phyloP scores from a whole-genome alignment of 92 coral and sea anemone species.

The Palythoa caribaeorum region DNA sequence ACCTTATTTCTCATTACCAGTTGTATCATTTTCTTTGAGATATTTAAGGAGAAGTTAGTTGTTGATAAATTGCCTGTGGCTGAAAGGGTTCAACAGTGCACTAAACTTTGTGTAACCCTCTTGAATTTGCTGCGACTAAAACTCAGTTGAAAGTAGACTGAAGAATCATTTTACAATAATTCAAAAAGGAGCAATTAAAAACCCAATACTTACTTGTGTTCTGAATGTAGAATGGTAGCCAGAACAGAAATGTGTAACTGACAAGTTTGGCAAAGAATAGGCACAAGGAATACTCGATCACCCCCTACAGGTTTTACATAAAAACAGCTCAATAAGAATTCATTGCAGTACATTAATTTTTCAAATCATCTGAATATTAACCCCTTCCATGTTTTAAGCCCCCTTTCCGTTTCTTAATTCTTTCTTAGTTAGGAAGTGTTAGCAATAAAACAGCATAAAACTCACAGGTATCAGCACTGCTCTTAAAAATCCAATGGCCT shows the following conservation, averaged over 20 bases:
- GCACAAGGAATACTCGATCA: slow-evolving; percentile 91
- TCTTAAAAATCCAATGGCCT: slow-evolving; percentile 80
- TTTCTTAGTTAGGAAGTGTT: not conserved
- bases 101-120: not conserved
- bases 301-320: slow-evolving; percentile 72
- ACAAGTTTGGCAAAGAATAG: slow-evolving; percentile 98
- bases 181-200: not conserved
- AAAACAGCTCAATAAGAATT: not conserved
- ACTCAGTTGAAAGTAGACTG: not conserved
- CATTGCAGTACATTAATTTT: not conserved
- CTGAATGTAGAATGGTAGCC: slow-evolving; percentile 94
- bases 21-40: no score
- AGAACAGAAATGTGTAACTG: slow-evolving; percentile 95
- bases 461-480: slow-evolving; percentile 95
- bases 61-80: no score
- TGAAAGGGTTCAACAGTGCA: not conserved
- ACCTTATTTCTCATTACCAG: no score
- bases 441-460: not conserved
- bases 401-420: not conserved
- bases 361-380: not conserved
- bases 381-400: not conserved
- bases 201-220: slow-evolving; percentile 67
- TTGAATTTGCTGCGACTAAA: no score
- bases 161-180: not conserved
- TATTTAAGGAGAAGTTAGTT: no score